phyloP scores from a whole-genome alignment of 1,140 invertebrate species.

The Drosophila orena region DNA sequence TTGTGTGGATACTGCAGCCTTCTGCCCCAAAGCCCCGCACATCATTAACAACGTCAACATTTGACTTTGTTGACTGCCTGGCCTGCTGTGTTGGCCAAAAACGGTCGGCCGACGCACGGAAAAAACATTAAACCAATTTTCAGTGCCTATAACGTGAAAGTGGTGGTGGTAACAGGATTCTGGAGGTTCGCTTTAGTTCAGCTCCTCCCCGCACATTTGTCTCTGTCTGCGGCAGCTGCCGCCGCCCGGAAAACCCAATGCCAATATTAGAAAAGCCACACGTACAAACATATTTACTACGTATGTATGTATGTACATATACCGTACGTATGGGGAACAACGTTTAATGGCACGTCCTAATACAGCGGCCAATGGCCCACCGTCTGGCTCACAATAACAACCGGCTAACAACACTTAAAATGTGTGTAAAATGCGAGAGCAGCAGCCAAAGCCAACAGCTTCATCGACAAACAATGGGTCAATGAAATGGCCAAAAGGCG shows the following conservation, averaged over 20 bases:
- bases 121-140: constrained; percentile 78
- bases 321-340: constrained; percentile 17
- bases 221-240: constrained; percentile 71
- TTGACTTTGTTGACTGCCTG: constrained; percentile 75
- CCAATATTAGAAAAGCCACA: constrained; percentile 50
- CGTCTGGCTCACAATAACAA: constrained; percentile 60
- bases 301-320: constrained; percentile 2
- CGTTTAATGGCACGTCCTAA: constrained; percentile 45
- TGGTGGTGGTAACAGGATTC: constrained; percentile 10
- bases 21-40: constrained; percentile 38
- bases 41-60: constrained; percentile 81
- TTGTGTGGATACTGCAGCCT: constrained; percentile 2
- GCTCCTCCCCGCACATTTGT: constrained; percentile 57
- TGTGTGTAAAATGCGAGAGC: constrained; percentile 73
- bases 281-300: constrained; percentile 22
- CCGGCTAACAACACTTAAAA: constrained; percentile 78
- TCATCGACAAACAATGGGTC: constrained; percentile 69
- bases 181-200: background rate
- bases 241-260: constrained; percentile 17
- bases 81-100: constrained; percentile 63
- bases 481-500: constrained; percentile 42
- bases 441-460: constrained; percentile 62
- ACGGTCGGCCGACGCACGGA: constrained; percentile 53
- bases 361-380: constrained; percentile 8
- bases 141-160: constrained; percentile 61